Evolutionary conservation across 2,113 vertebrate species (phyloP).

Genomic region (Nothoprocta perdicaria): DNA sequence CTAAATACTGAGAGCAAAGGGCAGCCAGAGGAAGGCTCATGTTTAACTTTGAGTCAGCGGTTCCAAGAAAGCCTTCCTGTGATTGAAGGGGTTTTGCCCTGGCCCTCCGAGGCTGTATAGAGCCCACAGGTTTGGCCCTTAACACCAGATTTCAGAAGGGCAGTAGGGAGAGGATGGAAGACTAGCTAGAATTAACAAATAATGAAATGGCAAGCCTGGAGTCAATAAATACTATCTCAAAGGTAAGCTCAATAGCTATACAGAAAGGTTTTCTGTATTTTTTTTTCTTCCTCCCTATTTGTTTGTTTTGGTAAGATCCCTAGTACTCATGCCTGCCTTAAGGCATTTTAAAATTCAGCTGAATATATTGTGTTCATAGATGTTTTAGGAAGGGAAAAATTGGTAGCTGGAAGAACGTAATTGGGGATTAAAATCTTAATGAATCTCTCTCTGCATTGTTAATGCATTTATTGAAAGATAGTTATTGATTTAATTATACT

Average conservation of each 20-base stretch:
- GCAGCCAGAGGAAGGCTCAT: not conserved
- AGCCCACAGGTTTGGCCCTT: fast-evolving
- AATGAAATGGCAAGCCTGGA: not conserved
- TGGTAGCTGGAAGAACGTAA: not conserved
- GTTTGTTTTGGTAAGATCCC: not conserved
- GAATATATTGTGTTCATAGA: not conserved
- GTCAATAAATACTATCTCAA: not conserved
- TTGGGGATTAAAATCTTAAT: conserved; percentile 27
- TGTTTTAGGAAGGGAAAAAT: not conserved
- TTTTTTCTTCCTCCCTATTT: too few species aligned
- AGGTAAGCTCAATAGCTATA: not conserved
- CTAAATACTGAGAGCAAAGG: not conserved
- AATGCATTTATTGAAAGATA: conserved; percentile 44
- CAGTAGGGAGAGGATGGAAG: not conserved
- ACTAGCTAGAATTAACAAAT: not conserved
- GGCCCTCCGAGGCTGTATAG: not conserved
- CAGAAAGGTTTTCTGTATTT: not conserved
- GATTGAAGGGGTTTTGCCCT: not conserved
- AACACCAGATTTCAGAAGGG: not conserved
- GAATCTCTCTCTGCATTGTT: conserved; percentile 27
- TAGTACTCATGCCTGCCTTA: not conserved
- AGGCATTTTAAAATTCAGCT: not conserved
- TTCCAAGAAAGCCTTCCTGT: not conserved
- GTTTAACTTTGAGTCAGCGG: not conserved
- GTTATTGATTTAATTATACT: conserved; percentile 43